Conservation (phyloP, 2,113 vertebrate species). For the Clupea harengus region DNA sequence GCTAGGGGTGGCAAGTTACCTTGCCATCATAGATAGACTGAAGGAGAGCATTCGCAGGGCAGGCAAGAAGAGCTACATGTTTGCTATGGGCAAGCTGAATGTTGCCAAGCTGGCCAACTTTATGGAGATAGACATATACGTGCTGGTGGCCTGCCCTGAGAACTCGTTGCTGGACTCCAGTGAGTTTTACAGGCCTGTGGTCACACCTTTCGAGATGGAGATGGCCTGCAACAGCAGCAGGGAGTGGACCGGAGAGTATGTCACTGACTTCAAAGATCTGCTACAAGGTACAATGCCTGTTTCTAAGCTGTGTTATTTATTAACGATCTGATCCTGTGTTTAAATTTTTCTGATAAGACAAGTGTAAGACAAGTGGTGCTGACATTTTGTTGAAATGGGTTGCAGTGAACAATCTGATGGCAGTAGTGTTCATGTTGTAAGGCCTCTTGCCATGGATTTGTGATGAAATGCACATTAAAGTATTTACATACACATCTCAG, state of each 20-base stretch:
- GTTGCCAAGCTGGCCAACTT: slow-evolving; percentile 95
- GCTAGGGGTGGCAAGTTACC: slow-evolving; percentile 80
- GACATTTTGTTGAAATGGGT: neutral
- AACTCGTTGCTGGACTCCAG: slow-evolving; percentile 83
- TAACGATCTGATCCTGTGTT: neutral
- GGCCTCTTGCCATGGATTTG: neutral
- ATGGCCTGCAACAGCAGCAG: slow-evolving; percentile 90
- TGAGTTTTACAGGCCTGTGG: slow-evolving; percentile 83
- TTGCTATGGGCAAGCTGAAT: slow-evolving; percentile 89
- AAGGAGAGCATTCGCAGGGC: slow-evolving; percentile 73
- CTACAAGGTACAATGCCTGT: slow-evolving; percentile 78
- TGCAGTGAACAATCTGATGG: neutral
- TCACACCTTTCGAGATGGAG: slow-evolving; percentile 93
- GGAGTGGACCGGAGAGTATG: slow-evolving; percentile 81
- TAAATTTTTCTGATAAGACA: slow-evolving; percentile 12
- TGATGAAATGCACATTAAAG: neutral
- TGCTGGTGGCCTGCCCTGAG: slow-evolving; percentile 89
- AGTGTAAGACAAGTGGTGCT: neutral
- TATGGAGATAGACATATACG: slow-evolving; percentile 89
- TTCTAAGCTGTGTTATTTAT: neutral
- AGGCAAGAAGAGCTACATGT: slow-evolving; percentile 88
- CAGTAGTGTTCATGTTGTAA: neutral
- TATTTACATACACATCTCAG: neutral
- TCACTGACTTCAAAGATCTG: slow-evolving; percentile 86
- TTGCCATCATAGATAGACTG: slow-evolving; percentile 80